Evolutionary conservation across 2,888 invertebrate species (phyloP), one percentile per base, ranked within the genome.

Genomic region (Hesperia comma): DNA sequence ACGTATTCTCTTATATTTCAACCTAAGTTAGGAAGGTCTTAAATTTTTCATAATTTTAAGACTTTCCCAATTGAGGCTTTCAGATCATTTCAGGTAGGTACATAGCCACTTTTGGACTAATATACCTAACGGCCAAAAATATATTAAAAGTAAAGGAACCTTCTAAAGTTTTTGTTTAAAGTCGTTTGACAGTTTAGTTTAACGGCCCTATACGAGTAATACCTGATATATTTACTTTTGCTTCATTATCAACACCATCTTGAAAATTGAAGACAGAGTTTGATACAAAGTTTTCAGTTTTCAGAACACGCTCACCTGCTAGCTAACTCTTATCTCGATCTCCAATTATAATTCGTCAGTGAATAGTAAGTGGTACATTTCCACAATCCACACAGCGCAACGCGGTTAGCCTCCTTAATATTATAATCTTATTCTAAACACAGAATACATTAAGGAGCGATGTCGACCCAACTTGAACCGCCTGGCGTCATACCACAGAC

Each of bases 361-460:
- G 78, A 80, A 79, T 78, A 77, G 75, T 78, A 78, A 78, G 76
- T 70, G 75, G 77, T 75, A 81, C 77, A 64, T 41, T 60, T 66
- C 66, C 66, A 66, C 58, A 66, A 60, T 66, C 66, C 66, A 79
- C 76, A 74, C 75, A 76, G 78, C 76, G 77, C 75, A 76, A 73
- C 77, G 75, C 68, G 76, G 77, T 71, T 73, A 74, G 76, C 75
- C 86, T 84, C 82, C 87, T 90, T 87, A 88, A 88, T 90, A 91
- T 91, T 91, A 88, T 91, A 91, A 91, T 90, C 81, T 85, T 89
- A 91, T 91, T 91, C 89, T 85, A 86, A 90, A 90, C 88, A 89
- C 79, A 81, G 91, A 90, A 91, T 92, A 90, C 79, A 90, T 91
- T 90, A 89, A 79, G 77, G 75, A 68, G 69, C 63, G 79, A 75